Base-by-base conservation (phyloP, 2,888 invertebrate species). In the Dilophus febrilis region DNA sequence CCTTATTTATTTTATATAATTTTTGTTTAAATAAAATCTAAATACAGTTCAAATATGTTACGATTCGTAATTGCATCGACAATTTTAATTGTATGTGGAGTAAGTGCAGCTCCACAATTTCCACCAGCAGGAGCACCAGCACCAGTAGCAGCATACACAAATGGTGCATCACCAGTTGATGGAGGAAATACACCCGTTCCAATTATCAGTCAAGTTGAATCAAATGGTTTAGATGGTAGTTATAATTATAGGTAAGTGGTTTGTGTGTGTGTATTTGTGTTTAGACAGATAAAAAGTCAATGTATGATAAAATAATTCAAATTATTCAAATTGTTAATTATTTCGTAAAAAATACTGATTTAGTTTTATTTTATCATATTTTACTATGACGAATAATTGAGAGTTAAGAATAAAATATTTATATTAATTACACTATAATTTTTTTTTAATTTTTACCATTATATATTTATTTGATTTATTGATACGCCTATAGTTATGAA, bases 401-500 rank as follows among this genome's bases (percentile, higher is more conserved):
- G n/a, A n/a, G n/a, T n/a, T n/a, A n/a, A n/a, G n/a, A n/a, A n/a
- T n/a, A n/a, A n/a, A n/a, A n/a, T n/a, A n/a, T n/a, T n/a, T n/a
- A n/a, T n/a, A n/a, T n/a, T n/a, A n/a, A n/a, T n/a, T n/a, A n/a
- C n/a, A n/a, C n/a, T n/a, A n/a, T n/a, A n/a, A 26, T 22, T 10
- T 12, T 37, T 30, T 35, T 27, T 18, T 39, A 16, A 37, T 19
- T 14, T 17, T 26, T 14, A 10, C 27, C 4, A 37, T 14, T 35
- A 40, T 30, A 42, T 10, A 27, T 40, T 37, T 43, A 28, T 19
- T 12, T 12, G n/a, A 26, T 13, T 34, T 27, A 14, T 27, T 26
- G 19, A 27, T 37, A 35, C 8, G 19, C 32, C 33, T 37, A 26
- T 50, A 82, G 82, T 56, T 83, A 76, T 49, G 82, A 82, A 65